A percentile compares a stretch with the other conserved stretches of the same genome.
These are phyloP conservation scores for Ophonus ardosiacus DNA, from an alignment of 2,888 invertebrate genomes.

Conservation along the genomic window DNA sequence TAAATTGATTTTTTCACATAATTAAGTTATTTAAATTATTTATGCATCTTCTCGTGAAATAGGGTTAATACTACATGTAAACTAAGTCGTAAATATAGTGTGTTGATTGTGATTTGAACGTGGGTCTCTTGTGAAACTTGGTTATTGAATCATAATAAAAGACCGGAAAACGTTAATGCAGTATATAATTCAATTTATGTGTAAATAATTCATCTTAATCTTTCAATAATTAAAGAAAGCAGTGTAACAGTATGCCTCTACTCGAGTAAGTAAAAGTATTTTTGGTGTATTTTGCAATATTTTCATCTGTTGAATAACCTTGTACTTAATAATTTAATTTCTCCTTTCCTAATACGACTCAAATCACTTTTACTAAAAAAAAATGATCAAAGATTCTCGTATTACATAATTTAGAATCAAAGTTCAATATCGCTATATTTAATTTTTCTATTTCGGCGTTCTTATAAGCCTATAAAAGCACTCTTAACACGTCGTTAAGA, in stretches of 20 bases:
- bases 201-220: constrained; percentile 53
- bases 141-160: constrained; percentile 59
- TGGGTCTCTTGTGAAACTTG: constrained; percentile 36
- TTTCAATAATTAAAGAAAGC: constrained; percentile 37
- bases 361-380: constrained; percentile 7
- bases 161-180: constrained; percentile 61
- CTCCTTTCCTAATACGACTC: constrained; percentile 23
- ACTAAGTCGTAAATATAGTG: constrained; percentile 31
- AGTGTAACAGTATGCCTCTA: constrained; percentile 52
- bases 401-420: constrained; percentile 50
- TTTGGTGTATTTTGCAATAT: constrained; percentile 38
- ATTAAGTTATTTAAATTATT: constrained; percentile 56
- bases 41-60: constrained; percentile 25
- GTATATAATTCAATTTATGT: constrained; percentile 55
- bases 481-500: too few relatives aligned
- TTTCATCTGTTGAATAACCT: constrained; percentile 50
- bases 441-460: too few relatives aligned
- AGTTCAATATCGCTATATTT: constrained; percentile 49
- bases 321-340: constrained; percentile 55
- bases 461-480: too few relatives aligned
- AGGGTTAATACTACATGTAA: constrained; percentile 41
- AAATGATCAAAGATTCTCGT: constrained; percentile 1
- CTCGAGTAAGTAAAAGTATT: constrained; percentile 58
- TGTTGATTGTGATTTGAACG: constrained; percentile 45
- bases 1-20: constrained; percentile 60